These are phyloP conservation scores for Hylyphantes graminicola DNA, from an alignment of 1,140 invertebrate species.

Conservation along the genomic window DNA sequence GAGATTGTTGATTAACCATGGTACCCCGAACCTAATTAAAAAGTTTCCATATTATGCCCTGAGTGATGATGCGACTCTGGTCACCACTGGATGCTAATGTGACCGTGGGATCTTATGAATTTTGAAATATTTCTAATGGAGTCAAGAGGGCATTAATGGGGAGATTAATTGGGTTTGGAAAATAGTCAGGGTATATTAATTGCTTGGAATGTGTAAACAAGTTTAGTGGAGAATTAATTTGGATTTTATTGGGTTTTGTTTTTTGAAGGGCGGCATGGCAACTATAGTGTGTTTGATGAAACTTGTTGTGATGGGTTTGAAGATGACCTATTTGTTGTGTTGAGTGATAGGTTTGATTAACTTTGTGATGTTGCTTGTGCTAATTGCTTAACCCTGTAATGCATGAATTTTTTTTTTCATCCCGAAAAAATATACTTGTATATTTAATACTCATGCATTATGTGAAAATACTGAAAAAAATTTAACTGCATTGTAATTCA, in stretches of 20 bases:
- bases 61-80: conserved; percentile 29
- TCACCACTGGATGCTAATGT: not conserved
- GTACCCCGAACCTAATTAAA: conserved; percentile 25
- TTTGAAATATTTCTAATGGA: conserved; percentile 12
- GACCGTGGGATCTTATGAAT: conserved; percentile 10
- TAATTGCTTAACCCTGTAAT: too few species aligned
- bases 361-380: too few species aligned
- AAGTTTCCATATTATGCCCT: conserved; percentile 6
- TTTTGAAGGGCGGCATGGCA: too few species aligned
- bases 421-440: too few species aligned
- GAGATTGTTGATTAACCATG: conserved; percentile 13
- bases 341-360: too few species aligned
- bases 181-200: conserved; percentile 8
- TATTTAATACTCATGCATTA: too few species aligned
- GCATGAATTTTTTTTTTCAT: too few species aligned
- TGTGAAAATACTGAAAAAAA: too few species aligned
- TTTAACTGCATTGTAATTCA: too few species aligned
- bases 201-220: not conserved
- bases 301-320: too few species aligned
- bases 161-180: conserved; percentile 13
- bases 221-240: conserved; percentile 5
- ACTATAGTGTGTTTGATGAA: too few species aligned
- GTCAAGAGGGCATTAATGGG: not conserved
- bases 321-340: too few species aligned
- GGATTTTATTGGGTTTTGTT: conserved; percentile 8